These are phyloP conservation scores for Lithophane leautieri DNA, from an alignment of 2,888 invertebrate genomes.

Conservation along the genomic window DNA sequence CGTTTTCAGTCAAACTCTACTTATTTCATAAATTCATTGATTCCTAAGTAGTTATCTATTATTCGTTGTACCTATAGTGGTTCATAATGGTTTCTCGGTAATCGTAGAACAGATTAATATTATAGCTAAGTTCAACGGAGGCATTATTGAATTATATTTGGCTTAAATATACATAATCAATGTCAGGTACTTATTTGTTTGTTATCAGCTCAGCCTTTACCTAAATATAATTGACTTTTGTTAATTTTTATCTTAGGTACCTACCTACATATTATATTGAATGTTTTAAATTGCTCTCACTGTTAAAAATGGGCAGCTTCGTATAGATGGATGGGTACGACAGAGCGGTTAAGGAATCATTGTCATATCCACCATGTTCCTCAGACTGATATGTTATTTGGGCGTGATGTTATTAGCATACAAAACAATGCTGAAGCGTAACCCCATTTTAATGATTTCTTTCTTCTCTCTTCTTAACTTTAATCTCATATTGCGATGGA, in stretches of 20 bases:
- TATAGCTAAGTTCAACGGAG: not conserved
- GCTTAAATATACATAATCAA: not conserved
- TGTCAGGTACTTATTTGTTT: not conserved
- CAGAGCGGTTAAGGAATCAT: not conserved
- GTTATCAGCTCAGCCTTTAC: not conserved
- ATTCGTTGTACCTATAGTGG: not conserved
- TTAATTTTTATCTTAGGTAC: not conserved
- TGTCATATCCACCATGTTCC: not conserved
- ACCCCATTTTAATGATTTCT: not conserved
- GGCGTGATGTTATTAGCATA: not conserved
- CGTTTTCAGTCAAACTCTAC: not conserved
- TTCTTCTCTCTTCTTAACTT: not conserved
- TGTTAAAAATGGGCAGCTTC: not conserved
- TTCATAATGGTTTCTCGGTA: slow-evolving; percentile 6
- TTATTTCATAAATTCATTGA: not conserved
- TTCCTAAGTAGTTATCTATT: not conserved
- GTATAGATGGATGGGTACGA: not conserved
- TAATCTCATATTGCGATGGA: too few relatives aligned
- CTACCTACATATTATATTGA: not conserved
- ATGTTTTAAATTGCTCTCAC: not conserved
- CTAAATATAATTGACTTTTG: not conserved
- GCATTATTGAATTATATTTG: not conserved
- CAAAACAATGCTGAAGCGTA: too few relatives aligned
- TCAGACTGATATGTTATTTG: too few relatives aligned
- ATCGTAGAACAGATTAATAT: slow-evolving; percentile 5